These are phyloP conservation scores for Leptoclinus maculatus DNA, from an alignment of 2,797 vertebrate genomes.

Conservation along the genomic window DNA sequence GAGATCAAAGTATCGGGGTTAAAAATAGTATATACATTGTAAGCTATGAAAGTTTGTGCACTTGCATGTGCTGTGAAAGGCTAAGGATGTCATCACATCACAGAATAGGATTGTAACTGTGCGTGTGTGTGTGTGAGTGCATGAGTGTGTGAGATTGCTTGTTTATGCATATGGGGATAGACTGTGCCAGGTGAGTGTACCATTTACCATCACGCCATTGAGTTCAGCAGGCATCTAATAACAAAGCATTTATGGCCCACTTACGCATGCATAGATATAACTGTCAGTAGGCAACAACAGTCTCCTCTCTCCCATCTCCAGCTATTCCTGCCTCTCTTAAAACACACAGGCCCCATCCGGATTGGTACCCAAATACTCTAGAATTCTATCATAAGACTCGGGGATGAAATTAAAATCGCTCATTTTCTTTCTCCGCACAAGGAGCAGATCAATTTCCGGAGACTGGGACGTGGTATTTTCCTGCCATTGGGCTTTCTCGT, in stretches of 20 bases:
- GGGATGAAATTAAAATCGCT: constrained; percentile 87
- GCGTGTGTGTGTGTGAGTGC: constrained; percentile 1
- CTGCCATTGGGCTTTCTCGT: constrained; percentile 86
- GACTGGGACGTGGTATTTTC: constrained; percentile 87
- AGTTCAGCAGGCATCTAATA: constrained; percentile 83
- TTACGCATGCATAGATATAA: constrained; percentile 83
- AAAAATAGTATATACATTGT: constrained; percentile 4
- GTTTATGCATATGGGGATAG: constrained; percentile 73
- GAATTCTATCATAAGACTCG: constrained; percentile 81
- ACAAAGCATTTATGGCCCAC: constrained; percentile 82
- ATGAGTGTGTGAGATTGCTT: constrained; percentile 55
- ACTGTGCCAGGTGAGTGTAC: constrained; percentile 76
- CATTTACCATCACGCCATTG: constrained; percentile 81
- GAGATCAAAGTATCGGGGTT: constrained; percentile 3
- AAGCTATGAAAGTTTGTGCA: constrained; percentile 13
- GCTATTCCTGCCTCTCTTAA: constrained; percentile 72
- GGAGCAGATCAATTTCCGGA: constrained; percentile 90
- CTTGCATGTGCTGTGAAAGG: constrained; percentile 28
- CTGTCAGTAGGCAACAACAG: constrained; percentile 69
- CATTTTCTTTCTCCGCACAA: constrained; percentile 85
- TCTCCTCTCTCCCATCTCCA: constrained; percentile 63
- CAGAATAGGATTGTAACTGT: constrained; percentile 16
- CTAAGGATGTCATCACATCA: constrained; percentile 48
- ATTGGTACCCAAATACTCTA: constrained; percentile 77
- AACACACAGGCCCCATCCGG: constrained; percentile 72